Evolutionary conservation across 2,113 vertebrate species (phyloP).

Genomic region (Malurus alboscapulatus): DNA sequence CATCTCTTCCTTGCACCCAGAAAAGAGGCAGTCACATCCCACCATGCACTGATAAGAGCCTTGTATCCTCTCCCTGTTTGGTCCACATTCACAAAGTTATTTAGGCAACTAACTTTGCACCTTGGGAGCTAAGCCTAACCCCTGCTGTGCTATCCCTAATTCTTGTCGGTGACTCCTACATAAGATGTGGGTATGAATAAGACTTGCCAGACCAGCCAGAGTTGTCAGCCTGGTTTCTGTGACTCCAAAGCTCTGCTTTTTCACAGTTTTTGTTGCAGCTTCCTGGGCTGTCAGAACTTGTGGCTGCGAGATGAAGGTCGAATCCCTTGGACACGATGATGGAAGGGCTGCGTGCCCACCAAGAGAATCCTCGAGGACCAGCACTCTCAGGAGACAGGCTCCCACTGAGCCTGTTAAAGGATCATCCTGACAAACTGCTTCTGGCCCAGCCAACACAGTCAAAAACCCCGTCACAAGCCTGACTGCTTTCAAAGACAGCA

Average conservation of each 20-base stretch:
- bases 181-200: background rate
- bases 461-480: background rate
- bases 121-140: background rate
- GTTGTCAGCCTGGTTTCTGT: background rate
- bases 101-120: background rate
- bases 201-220: background rate
- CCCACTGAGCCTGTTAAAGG: background rate
- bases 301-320: background rate
- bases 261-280: background rate
- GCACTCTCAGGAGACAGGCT: background rate
- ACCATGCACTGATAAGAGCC: background rate
- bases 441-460: background rate
- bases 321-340: accelerated
- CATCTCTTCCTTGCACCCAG: background rate
- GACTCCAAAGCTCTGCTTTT: background rate
- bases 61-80: background rate
- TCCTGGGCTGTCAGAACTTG: background rate
- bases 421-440: background rate
- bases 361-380: background rate
- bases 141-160: background rate
- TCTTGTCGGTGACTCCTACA: background rate
- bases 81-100: background rate
- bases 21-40: background rate
- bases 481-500: background rate
- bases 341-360: background rate